phyloP scores from a whole-genome alignment of 2,113 vertebrate genomes.

The Pseudopipra pipra region DNA sequence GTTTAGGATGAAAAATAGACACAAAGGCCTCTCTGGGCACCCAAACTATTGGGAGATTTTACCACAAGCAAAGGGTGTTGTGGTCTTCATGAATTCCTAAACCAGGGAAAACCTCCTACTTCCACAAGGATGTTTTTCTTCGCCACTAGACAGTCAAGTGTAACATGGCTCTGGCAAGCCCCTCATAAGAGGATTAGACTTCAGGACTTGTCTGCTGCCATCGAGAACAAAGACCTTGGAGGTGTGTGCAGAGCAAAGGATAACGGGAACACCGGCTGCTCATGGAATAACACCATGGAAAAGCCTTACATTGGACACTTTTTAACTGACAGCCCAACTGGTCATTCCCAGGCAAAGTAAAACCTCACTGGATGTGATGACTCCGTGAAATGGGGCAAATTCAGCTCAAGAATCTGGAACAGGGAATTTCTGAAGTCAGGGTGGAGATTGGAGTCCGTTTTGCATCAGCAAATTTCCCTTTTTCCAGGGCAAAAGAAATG shows the following conservation, averaged over 20 bases:
- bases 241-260: background rate
- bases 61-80: background rate
- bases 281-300: background rate
- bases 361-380: background rate
- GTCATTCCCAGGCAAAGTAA: background rate
- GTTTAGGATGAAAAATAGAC: background rate
- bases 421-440: background rate
- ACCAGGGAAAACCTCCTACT: background rate
- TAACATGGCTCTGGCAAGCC: background rate
- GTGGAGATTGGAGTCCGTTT: background rate
- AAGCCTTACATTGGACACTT: background rate
- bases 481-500: background rate
- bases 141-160: background rate
- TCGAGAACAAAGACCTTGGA: background rate
- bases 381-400: background rate
- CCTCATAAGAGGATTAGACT: background rate
- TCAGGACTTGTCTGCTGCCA: background rate
- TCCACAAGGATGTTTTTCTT: background rate
- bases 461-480: background rate
- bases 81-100: background rate
- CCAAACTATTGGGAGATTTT: background rate
- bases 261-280: background rate
- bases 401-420: background rate
- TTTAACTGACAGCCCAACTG: background rate
- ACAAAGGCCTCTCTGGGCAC: background rate